Evolutionary conservation across 2,113 vertebrate species (phyloP), one percentile per base, ranked within the genome.

Genomic region (Onychostoma macrolepis): DNA sequence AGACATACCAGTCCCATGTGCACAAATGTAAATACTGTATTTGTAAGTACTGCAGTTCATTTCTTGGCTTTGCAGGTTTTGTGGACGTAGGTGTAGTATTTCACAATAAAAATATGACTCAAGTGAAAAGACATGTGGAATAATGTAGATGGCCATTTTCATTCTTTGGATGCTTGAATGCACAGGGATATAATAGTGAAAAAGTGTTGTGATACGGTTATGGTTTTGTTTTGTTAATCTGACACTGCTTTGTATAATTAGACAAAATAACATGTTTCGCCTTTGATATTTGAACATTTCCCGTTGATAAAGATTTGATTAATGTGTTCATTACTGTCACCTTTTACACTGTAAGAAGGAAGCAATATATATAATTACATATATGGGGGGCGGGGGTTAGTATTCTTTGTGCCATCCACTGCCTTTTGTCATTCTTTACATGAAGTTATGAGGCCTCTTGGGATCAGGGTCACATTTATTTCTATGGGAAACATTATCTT

Each of bases 321-420:
- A 72, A 72, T 72, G 24, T 45, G 72, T 26, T 45, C 38, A 75
- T 75, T 45, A 15, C 38, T 13, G 38, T 75, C 41, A 45, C 12
- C 38, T 75, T 43, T 75, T 75, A 75, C 41, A 45, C 24, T 15
- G 33, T n/a, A 43, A 63, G n/a, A 43, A 10, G 38, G 15, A 65
- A 41, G n/a, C 36, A 63, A 65, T 36, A 81, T 28, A 41, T 43
- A 13, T 43, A 81, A 43, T 81, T 81, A 61, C 53, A 19, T 63
- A 43, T 36, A 56, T 56, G 24, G 38, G 13, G 7, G 15, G n/a
- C 0, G 0, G 58, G 36, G 33, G 7, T 21, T 58, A 58, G 48
- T 33, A 56, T 56, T 79, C 9, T 56, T 79, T 56, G 48, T 10
- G 19, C 50, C 28, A 79, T 56, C 76, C 48, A 78, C 26, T 24